These are phyloP conservation scores for Talpa occidentalis DNA, from an alignment of 2,113 vertebrate genomes.

Conservation along the genomic window DNA sequence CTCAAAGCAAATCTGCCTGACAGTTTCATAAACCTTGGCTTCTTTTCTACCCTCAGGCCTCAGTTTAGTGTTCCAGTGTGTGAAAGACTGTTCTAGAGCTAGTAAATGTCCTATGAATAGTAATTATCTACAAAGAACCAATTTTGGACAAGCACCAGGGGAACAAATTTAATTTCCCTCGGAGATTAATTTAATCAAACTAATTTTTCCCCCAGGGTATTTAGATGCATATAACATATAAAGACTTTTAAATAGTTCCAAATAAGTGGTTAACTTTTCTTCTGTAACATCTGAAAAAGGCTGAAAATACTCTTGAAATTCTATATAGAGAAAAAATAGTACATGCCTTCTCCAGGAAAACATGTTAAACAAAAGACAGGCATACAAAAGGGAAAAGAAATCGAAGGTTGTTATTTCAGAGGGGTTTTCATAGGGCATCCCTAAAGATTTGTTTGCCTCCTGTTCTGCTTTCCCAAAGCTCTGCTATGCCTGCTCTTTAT, in stretches of 20 bases:
- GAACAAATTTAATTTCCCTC: conserved; percentile 63
- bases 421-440: neutral
- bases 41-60: neutral
- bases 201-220: neutral
- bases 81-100: neutral
- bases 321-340: neutral
- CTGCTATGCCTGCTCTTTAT: neutral
- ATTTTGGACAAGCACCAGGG: conserved; percentile 53
- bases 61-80: neutral
- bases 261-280: conserved; percentile 52
- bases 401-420: neutral
- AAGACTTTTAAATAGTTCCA: conserved; percentile 32
- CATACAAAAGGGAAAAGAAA: neutral
- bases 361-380: neutral
- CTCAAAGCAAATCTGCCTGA: neutral
- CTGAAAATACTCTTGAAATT: conserved; percentile 14
- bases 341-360: neutral
- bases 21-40: neutral
- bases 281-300: neutral
- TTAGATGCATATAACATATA: conserved; percentile 33
- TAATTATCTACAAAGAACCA: conserved; percentile 54
- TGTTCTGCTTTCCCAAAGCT: neutral
- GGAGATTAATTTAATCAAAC: conserved; percentile 64
- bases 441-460: neutral
- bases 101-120: conserved; percentile 37